Evolutionary conservation across 2,113 vertebrate species (phyloP).

Genomic region (Atherinomorus stipes): DNA sequence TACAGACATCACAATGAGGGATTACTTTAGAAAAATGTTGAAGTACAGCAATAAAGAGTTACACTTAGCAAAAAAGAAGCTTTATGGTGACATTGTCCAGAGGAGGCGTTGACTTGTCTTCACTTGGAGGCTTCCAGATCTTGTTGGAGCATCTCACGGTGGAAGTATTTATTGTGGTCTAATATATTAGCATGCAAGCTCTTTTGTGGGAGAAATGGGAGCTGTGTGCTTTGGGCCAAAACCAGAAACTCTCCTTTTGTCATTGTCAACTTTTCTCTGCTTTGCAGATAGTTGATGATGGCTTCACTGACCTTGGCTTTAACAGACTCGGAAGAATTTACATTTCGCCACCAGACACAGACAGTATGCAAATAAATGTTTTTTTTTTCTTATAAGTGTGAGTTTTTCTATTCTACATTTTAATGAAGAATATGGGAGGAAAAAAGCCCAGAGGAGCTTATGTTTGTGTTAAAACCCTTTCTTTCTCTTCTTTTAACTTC

Average conservation of each 20-base stretch:
- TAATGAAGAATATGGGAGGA: not conserved
- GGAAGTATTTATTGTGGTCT: too few relatives aligned
- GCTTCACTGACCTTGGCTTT: not conserved
- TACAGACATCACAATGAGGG: too few relatives aligned
- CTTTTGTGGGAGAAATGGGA: too few relatives aligned
- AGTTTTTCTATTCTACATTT: constrained; percentile 2
- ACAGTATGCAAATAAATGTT: not conserved
- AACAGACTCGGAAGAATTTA: not conserved
- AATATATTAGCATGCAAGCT: too few relatives aligned
- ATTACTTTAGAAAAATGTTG: too few relatives aligned
- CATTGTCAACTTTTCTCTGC: not conserved
- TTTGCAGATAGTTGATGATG: not conserved
- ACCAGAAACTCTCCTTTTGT: not conserved
- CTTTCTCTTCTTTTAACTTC: not conserved
- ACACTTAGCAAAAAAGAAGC: too few relatives aligned
- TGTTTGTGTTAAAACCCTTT: not conserved
- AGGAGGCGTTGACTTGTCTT: too few relatives aligned
- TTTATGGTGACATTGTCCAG: too few relatives aligned
- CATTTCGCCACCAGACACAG: not conserved
- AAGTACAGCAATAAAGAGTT: too few relatives aligned
- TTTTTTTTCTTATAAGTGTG: not conserved
- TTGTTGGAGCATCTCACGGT: too few relatives aligned
- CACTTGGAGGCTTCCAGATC: too few relatives aligned
- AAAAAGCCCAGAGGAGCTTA: not conserved
- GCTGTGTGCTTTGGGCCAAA: too few relatives aligned